Base-by-base conservation (phyloP, 2,797 vertebrate species). In the Rhinella marina region DNA sequence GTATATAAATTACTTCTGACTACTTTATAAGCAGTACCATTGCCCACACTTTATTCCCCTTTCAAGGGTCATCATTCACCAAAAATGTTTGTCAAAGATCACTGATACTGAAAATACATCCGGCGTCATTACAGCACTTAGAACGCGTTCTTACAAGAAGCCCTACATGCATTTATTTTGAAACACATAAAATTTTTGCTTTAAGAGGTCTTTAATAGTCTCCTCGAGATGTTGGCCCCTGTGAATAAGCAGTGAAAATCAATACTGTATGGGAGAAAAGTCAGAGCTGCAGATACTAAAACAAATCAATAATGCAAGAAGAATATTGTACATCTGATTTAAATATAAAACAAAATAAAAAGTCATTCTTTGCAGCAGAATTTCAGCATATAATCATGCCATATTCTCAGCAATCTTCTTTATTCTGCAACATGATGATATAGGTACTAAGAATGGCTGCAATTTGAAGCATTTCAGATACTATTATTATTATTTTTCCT, bases 251-350 rank as follows among this genome's bases (percentile, higher is more conserved):
- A 73, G 32, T 80, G 41, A 86, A 86, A 86, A 88, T 88, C 84
- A 88, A 88, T 88, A 86, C 19, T 56, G 29, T 78, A 89, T 86
- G 80, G 73, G 80, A 82, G 80, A 89, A 89, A 83, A 82, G 59
- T 82, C 80, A 82, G 75, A 84, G 61, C 80, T 88, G 52, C 75
- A 84, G 79, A 86, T 86, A 89, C 72, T 82, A 19, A 86, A 82
- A 83, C 54, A 82, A 89, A 89, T 89, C 84, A 86, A 89, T 89
- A 89, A 82, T 72, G 27, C 72, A 72, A 70, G 80, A 82, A 86
- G 79, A 88, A 86, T 77, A 70, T 79, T 81, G 57, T 76, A 76
- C 70, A 88, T 88, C 61, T 86, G 70, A 88, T 76, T 82, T 82
- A 86, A 81, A 76, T 61, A 81, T 50, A 82, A 82, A 66, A 82